A percentile compares a stretch with the other conserved stretches of the same genome.
phyloP scores from a whole-genome alignment of 1,140 invertebrate species.

The Homarus americanus region DNA sequence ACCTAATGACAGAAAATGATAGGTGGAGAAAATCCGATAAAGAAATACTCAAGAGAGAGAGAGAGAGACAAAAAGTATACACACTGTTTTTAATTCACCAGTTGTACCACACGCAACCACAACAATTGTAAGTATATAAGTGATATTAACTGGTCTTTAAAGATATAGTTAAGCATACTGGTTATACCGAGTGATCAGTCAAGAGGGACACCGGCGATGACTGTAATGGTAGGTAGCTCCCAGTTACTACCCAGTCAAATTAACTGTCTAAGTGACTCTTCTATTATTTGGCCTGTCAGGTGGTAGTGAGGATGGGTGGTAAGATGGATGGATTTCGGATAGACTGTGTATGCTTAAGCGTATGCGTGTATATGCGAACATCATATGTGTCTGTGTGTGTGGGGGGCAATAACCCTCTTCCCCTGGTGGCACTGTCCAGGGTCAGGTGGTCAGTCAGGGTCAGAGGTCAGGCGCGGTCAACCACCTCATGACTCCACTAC shows the following conservation, averaged over 20 bases:
- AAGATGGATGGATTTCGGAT: no score
- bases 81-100: slow-evolving; percentile 18
- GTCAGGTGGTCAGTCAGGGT: no score
- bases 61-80: neutral
- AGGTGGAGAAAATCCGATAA: no score
- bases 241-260: neutral
- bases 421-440: no score
- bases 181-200: slow-evolving; percentile 30
- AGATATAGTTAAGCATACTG: no score
- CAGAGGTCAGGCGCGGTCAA: no score
- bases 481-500: no score
- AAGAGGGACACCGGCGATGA: neutral
- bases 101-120: slow-evolving; percentile 20
- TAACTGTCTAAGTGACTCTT: neutral
- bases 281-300: slow-evolving; percentile 24
- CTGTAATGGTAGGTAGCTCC: neutral
- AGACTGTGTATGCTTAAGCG: no score
- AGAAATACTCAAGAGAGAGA: neutral
- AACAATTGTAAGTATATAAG: slow-evolving; percentile 34
- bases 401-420: no score
- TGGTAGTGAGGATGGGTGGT: slow-evolving; percentile 1
- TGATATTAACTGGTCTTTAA: slow-evolving; percentile 27
- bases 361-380: no score
- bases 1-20: no score
- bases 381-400: no score